A percentile compares a stretch with the other conserved stretches of the same genome.
Evolutionary conservation across 2,113 vertebrate species (phyloP).

Genomic region (Rhombomys opimus): DNA sequence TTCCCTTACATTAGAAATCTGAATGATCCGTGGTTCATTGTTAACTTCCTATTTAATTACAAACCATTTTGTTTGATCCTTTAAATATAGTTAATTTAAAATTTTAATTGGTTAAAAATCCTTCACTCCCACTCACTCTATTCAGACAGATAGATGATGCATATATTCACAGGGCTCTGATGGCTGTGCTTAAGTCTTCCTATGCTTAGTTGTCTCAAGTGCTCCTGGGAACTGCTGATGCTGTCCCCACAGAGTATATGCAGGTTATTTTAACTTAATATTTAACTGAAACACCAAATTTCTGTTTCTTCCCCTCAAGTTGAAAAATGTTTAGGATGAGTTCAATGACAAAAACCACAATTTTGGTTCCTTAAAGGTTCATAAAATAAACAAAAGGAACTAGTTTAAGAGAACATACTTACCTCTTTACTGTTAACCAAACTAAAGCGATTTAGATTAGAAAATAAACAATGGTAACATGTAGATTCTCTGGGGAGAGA

Average conservation of each 20-base stretch:
- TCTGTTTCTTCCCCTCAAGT: not conserved
- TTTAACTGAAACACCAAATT: not conserved
- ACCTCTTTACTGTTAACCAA: not conserved
- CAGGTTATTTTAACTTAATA: not conserved
- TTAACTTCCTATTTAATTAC: not conserved
- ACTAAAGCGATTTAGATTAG: slow-evolving; percentile 21
- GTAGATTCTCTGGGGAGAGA: not conserved
- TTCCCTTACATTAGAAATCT: not conserved
- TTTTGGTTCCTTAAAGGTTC: not conserved
- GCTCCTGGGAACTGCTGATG: not conserved
- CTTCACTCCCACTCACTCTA: not conserved
- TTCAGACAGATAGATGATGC: not conserved
- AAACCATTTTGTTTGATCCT: not conserved
- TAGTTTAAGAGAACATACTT: slow-evolving; percentile 9
- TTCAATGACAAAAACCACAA: not conserved
- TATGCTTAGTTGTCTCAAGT: not conserved
- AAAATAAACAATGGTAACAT: slow-evolving; percentile 31
- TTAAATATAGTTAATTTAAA: not conserved
- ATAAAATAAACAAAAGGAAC: not conserved
- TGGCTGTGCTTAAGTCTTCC: not conserved
- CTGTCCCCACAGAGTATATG: not conserved
- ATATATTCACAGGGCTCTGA: not conserved
- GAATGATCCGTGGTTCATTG: not conserved
- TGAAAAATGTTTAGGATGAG: slow-evolving; percentile 1
- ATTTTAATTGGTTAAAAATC: not conserved